Conservation (phyloP, 2,797 vertebrate genomes). For the Melanotaenia maccullochi region DNA sequence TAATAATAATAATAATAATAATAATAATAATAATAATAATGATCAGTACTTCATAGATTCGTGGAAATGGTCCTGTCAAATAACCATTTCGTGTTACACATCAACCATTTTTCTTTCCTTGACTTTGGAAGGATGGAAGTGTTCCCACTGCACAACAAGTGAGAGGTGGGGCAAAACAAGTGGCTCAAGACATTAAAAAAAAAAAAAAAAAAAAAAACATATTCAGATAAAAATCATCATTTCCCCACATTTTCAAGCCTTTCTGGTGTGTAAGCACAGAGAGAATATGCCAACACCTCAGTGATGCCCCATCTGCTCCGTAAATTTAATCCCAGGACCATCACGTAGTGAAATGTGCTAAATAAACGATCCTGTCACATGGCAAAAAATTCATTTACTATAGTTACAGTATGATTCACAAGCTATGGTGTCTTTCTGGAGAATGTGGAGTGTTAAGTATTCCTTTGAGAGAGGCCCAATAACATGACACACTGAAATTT, state of each 20-base stretch:
- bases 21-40: too few relatives aligned
- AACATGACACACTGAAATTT: constrained; percentile 22
- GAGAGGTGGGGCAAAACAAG: constrained; percentile 1
- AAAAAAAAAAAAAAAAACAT: too few relatives aligned
- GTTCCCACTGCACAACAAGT: constrained; percentile 6
- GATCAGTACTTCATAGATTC: too few relatives aligned
- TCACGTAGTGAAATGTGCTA: background rate
- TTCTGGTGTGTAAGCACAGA: background rate
- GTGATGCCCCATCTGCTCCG: background rate
- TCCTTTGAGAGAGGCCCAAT: constrained; percentile 25
- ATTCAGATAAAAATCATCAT: background rate
- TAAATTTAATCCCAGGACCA: background rate
- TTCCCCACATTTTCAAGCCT: background rate
- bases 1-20: too few relatives aligned
- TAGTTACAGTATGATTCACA: background rate
- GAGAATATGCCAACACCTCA: background rate
- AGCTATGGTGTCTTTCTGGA: constrained; percentile 1
- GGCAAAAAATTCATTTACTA: background rate
- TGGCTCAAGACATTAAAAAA: background rate
- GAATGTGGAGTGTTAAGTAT: constrained; percentile 29
- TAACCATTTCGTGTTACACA: background rate
- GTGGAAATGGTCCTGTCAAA: too few relatives aligned
- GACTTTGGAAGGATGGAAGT: background rate
- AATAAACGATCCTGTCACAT: background rate
- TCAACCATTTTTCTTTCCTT: background rate